Conservation (phyloP, 1,140 invertebrate genomes). For the Paracyclopina nana region DNA sequence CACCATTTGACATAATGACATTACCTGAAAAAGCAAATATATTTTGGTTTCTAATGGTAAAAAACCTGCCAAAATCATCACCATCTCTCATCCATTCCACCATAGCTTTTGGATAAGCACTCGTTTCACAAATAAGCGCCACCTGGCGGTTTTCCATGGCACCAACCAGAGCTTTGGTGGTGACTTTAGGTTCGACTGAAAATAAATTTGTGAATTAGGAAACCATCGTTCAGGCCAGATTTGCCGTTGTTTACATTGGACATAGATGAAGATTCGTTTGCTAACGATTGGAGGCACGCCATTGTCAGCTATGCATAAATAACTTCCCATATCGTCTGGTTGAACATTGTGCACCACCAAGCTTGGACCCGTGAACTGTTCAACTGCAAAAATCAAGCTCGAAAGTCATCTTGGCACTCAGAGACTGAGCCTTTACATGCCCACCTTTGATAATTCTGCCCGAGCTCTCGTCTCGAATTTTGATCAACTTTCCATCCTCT, state of each 20-base stretch:
- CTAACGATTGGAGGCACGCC: conserved; percentile 55
- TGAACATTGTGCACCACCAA: conserved; percentile 23
- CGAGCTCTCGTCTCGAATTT: conserved; percentile 26
- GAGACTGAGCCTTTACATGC: neutral
- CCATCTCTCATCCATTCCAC: too few species aligned
- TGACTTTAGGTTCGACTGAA: too few species aligned
- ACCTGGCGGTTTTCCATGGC: too few species aligned
- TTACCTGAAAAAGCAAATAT: too few species aligned
- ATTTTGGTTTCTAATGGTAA: too few species aligned
- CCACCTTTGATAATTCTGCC: neutral
- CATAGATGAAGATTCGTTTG: conserved; percentile 47
- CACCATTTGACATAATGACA: too few species aligned
- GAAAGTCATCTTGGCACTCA: neutral
- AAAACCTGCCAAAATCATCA: too few species aligned
- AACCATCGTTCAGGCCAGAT: too few species aligned
- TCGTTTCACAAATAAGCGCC: too few species aligned
- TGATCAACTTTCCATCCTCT: conserved; percentile 49
- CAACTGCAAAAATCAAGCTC: neutral
- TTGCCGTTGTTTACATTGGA: conserved; percentile 67
- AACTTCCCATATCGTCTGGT: conserved; percentile 39
- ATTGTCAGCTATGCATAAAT: conserved; percentile 53
- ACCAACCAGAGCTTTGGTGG: too few species aligned
- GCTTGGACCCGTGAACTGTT: neutral
- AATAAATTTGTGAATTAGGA: too few species aligned
- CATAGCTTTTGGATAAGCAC: too few species aligned